Base-by-base conservation (phyloP, 2,888 invertebrate species). In the Himalopsyche anomala region DNA sequence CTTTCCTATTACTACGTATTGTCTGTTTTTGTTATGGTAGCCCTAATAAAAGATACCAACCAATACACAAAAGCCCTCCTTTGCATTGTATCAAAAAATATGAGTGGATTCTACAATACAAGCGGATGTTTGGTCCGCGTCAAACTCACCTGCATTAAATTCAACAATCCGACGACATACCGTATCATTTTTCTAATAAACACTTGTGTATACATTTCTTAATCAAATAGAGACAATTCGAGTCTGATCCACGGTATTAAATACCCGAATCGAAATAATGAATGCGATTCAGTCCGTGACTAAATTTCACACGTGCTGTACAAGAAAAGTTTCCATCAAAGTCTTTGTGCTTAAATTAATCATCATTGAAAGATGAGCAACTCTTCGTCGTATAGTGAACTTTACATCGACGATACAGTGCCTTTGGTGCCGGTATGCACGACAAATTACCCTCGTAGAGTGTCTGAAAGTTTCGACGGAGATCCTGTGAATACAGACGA, bases 181-280 rank as follows among this genome's bases (percentile, higher is more conserved):
- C 42, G 80, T 81, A 86, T 85, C 87, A 83, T 84, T 79, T 80
- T 69, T 87, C 80, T 81, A 84, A 92, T 89, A 86, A 89, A 91
- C 92, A 93, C 93, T 92, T 93, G 93, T 92, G 92, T 91, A 92
- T 92, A 93, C 91, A 91, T 90, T 89, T 88, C 88, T 55, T 85
- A 55, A 86, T 86, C 81, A 87, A 87, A 87, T 83, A 88, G 55
- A 80, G 82, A 81, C 40, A 45, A 38, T 36, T 69, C 28, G n/a
- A 38, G 19, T 81, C 56, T n/a, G 82, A 55, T 79, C 81, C 80
- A 80, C 80, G 84, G 85, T 80, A 86, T 79, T 82, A 82, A 62
- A 62, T 54, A 84, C 81, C 84, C 81, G 81, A 86, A 87, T 85
- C 81, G 81, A 80, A 83, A 85, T 83, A 84, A 85, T 80, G 84